Conservation (phyloP, 2,888 invertebrate genomes). For the Nipponacmea schrenckii region DNA sequence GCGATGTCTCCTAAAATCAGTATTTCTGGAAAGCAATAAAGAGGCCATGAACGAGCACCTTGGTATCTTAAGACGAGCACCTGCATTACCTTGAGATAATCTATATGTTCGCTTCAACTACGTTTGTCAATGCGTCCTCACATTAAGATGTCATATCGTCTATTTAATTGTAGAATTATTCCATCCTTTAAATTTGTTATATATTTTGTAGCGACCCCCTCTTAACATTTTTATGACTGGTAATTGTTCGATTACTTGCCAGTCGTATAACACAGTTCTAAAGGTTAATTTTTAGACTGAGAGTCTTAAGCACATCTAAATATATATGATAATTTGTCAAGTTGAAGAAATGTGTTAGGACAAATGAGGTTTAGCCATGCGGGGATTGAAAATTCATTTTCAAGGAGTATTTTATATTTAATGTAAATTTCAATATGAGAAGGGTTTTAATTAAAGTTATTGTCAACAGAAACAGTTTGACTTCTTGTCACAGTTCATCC, state of each 20-base stretch:
- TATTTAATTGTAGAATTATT: not conserved
- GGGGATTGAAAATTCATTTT: too few relatives aligned
- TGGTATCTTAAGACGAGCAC: not conserved
- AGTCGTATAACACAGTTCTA: not conserved
- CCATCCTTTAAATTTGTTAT: not conserved
- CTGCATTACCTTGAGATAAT: not conserved
- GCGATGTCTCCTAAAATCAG: not conserved
- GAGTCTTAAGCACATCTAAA: too few relatives aligned
- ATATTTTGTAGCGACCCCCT: not conserved
- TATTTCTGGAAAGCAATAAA: too few relatives aligned
- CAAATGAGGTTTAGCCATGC: too few relatives aligned
- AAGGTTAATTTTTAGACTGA: not conserved
- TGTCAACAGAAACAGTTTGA: too few relatives aligned
- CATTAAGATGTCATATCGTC: slow-evolving; percentile 3
- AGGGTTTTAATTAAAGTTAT: too few relatives aligned
- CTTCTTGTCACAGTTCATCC: too few relatives aligned
- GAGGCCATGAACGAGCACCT: too few relatives aligned
- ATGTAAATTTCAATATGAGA: too few relatives aligned
- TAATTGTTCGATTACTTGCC: not conserved
- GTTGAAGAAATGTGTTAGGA: too few relatives aligned
- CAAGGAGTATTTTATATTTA: too few relatives aligned
- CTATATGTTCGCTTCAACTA: not conserved
- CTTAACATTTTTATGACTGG: not conserved
- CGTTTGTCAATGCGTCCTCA: not conserved
- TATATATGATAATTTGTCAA: too few relatives aligned